Conservation (phyloP, 2,797 vertebrate species). For the Picus viridis region DNA sequence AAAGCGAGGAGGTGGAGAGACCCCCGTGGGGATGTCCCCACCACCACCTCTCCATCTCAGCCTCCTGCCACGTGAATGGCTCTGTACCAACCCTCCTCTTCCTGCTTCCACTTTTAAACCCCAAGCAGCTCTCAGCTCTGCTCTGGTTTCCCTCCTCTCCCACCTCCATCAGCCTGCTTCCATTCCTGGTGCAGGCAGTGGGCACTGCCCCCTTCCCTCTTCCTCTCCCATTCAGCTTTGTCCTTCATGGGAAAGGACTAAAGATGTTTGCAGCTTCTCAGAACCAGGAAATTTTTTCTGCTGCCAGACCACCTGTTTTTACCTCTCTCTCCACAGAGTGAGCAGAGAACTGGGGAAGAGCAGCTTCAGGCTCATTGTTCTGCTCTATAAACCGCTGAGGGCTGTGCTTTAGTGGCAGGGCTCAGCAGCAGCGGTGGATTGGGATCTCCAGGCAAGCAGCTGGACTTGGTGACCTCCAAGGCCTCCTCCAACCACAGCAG, state of each 20-base stretch:
- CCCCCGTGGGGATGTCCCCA: background rate
- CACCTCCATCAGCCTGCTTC: accelerated
- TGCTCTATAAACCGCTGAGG: background rate
- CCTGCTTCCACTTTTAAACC: accelerated
- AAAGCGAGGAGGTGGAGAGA: background rate
- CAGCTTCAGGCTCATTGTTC: accelerated
- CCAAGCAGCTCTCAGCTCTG: background rate
- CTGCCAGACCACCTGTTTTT: accelerated
- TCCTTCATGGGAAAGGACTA: accelerated
- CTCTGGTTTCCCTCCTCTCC: background rate
- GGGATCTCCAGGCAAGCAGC: no score
- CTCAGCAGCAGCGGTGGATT: no score
- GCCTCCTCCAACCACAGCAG: background rate
- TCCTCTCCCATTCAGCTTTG: background rate
- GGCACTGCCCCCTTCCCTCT: no score
- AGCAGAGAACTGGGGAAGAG: accelerated
- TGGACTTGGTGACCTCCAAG: background rate
- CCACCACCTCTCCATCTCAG: background rate
- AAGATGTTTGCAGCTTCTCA: background rate
- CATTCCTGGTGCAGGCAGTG: accelerated
- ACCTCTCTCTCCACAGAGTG: accelerated
- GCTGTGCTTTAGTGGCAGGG: no score
- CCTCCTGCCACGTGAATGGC: background rate
- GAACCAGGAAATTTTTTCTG: accelerated
- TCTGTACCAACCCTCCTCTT: background rate